phyloP scores from a whole-genome alignment of 2,888 invertebrate genomes.

The Rambutsinella grinnellia region DNA sequence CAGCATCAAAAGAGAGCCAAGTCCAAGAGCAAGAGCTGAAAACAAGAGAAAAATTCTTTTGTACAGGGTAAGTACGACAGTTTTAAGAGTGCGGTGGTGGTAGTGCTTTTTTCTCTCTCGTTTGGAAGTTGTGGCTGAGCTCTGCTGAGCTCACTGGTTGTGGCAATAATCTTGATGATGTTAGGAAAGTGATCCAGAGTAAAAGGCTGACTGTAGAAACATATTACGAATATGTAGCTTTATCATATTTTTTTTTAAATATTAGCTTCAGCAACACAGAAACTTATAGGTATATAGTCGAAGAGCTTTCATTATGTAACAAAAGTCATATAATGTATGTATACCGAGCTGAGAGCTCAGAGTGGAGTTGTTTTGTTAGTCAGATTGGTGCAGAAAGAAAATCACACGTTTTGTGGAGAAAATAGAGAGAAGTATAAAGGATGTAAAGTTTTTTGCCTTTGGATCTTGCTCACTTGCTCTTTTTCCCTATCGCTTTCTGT shows the following conservation, averaged over 20 bases:
- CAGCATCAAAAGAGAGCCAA: not conserved
- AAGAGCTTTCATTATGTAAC: not conserved
- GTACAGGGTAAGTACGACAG: slow-evolving; percentile 21
- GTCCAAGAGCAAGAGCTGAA: not conserved
- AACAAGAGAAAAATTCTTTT: slow-evolving; percentile 21
- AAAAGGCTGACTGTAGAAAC: slow-evolving; percentile 9
- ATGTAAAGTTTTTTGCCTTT: not conserved
- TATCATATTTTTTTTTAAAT: not conserved
- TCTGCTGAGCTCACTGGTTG: not conserved
- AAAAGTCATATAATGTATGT: not conserved
- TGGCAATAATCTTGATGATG: slow-evolving; percentile 35
- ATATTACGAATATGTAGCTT: not conserved
- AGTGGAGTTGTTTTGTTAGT: not conserved
- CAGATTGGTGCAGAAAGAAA: not conserved
- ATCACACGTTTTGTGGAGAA: not conserved
- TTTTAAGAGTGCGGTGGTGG: slow-evolving; percentile 40
- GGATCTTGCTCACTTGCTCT: too few relatives aligned
- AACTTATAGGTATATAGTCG: not conserved
- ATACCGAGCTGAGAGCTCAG: not conserved
- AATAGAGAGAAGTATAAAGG: not conserved
- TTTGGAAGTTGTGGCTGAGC: not conserved
- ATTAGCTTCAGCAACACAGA: not conserved
- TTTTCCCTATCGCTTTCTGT: too few relatives aligned
- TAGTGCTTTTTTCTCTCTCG: not conserved
- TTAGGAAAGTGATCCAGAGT: slow-evolving; percentile 48